phyloP scores from a whole-genome alignment of 2,888 invertebrate species.

The Acronicta aceris region DNA sequence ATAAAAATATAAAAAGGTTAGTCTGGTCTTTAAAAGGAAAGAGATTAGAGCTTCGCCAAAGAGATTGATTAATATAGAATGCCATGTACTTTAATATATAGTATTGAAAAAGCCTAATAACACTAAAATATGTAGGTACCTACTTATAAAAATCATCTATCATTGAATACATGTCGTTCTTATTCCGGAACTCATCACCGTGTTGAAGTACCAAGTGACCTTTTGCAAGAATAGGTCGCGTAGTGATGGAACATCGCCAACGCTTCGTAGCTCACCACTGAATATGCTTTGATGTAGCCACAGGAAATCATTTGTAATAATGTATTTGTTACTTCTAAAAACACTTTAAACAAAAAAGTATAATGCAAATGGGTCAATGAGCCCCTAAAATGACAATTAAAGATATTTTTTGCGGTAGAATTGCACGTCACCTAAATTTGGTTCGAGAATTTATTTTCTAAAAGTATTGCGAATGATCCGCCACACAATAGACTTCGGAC shows the following conservation, averaged over 20 bases:
- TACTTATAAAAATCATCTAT: neutral
- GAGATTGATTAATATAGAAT: too few species aligned
- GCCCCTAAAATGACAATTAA: neutral
- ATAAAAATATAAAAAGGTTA: too few species aligned
- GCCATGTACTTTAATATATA: too few species aligned
- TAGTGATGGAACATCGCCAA: slow-evolving; percentile 62
- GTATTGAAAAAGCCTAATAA: too few species aligned
- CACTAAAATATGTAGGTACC: too few species aligned
- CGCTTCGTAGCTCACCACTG: slow-evolving; percentile 30
- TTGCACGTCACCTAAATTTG: slow-evolving; percentile 22
- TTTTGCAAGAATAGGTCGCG: slow-evolving; percentile 61
- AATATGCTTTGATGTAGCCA: slow-evolving; percentile 60
- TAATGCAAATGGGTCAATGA: slow-evolving; percentile 16
- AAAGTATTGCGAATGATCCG: slow-evolving; percentile 24
- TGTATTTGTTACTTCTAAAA: slow-evolving; percentile 48
- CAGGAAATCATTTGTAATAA: slow-evolving; percentile 61
- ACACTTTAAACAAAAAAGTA: slow-evolving; percentile 31
- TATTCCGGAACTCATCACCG: slow-evolving; percentile 30
- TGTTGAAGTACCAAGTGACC: slow-evolving; percentile 51
- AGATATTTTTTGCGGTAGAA: slow-evolving; percentile 12
- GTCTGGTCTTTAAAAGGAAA: too few species aligned
- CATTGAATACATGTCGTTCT: slow-evolving; percentile 5
- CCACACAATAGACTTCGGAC: slow-evolving; percentile 28
- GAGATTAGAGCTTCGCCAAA: too few species aligned
- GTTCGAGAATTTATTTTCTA: slow-evolving; percentile 17